Evolutionary conservation across 53 echinoderm and acorn worm species (phyloP).

Genomic region (Holothuria scabra): DNA sequence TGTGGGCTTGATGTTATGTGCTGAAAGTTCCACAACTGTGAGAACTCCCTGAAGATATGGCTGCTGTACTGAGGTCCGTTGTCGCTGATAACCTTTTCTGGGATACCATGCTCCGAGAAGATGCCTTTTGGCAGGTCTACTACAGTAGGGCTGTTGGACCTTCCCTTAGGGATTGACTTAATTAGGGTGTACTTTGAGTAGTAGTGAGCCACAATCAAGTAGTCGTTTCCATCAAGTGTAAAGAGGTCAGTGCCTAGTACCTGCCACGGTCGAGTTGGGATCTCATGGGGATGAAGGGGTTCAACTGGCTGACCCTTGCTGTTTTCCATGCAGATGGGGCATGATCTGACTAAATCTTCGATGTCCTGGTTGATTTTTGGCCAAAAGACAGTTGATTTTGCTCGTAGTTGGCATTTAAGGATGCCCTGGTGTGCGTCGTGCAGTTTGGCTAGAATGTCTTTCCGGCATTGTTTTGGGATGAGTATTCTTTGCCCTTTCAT

Average conservation of each 20-base stretch:
- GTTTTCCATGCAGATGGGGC: constrained; percentile 50
- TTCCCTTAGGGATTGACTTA: constrained; percentile 34
- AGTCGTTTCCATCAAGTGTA: constrained; percentile 33
- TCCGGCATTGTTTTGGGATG: too few species aligned
- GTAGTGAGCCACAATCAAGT: constrained; percentile 50
- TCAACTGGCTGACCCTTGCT: constrained; percentile 53
- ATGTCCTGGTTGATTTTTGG: constrained; percentile 60
- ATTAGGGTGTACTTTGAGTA: constrained; percentile 48
- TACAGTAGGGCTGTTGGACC: too few species aligned
- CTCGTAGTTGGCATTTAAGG: too few species aligned
- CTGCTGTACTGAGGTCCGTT: too few species aligned
- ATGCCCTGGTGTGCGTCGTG: too few species aligned
- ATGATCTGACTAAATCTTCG: constrained; percentile 34
- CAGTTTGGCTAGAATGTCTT: background rate
- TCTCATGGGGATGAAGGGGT: too few species aligned
- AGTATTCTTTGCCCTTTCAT: constrained; percentile 11
- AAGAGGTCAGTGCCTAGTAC: constrained; percentile 55
- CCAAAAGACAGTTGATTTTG: too few species aligned
- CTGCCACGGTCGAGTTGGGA: too few species aligned
- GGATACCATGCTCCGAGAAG: constrained; percentile 60
- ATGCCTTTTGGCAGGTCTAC: constrained; percentile 37
- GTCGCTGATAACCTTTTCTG: constrained; percentile 64
- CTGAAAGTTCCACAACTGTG: too few species aligned
- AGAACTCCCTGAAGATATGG: too few species aligned
- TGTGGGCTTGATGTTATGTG: constrained; percentile 64